phyloP scores from a whole-genome alignment of 2,113 vertebrate genomes.

The Pomatostomus ruficeps region DNA sequence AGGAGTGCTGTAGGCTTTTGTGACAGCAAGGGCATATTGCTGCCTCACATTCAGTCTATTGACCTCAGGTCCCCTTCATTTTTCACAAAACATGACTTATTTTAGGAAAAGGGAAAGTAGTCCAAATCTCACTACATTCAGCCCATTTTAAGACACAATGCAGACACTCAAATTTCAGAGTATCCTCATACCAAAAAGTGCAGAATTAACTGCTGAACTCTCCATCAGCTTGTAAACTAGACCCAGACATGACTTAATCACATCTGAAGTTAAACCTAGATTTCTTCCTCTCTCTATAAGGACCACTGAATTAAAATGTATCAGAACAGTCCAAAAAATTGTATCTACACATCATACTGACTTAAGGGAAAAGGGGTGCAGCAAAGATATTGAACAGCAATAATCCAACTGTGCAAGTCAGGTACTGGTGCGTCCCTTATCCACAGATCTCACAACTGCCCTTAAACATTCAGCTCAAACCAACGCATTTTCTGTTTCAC shows the following conservation, averaged over 20 bases:
- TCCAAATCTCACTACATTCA: not conserved
- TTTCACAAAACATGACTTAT: not conserved
- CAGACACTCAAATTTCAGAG: not conserved
- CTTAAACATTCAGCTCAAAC: not conserved
- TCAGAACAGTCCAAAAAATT: not conserved
- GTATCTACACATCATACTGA: not conserved
- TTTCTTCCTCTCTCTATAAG: not conserved
- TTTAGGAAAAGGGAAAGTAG: not conserved
- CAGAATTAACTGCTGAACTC: not conserved
- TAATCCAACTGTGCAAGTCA: not conserved
- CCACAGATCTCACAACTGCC: not conserved
- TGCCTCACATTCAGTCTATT: not conserved
- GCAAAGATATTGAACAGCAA: not conserved
- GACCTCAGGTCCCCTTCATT: not conserved
- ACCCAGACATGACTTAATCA: not conserved
- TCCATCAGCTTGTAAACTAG: not conserved
- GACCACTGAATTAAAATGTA: fast-evolving
- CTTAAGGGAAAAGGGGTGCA: not conserved
- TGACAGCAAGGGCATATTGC: not conserved
- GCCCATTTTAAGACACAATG: not conserved
- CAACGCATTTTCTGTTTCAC: not conserved
- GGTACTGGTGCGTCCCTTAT: not conserved
- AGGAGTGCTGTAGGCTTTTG: not conserved
- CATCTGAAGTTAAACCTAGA: not conserved
- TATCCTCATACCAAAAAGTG: not conserved